These are phyloP conservation scores for Chelonoidis abingdonii DNA, from an alignment of 2,113 vertebrate species.

Conservation along the genomic window DNA sequence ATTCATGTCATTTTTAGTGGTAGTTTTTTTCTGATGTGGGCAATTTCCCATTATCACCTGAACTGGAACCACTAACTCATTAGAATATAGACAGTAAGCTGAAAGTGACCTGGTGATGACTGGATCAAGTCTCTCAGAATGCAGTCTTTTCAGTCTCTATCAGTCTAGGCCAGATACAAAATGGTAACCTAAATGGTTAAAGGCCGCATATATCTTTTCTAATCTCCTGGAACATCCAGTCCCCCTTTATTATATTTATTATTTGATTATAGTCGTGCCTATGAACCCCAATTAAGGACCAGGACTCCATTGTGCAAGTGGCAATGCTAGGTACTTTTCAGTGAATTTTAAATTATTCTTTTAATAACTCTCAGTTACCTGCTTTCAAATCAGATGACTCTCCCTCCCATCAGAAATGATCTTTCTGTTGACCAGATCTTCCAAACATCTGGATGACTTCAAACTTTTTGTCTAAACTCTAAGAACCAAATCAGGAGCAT, in stretches of 20 bases:
- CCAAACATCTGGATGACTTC: not conserved
- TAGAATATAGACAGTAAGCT: not conserved
- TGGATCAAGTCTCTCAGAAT: not conserved
- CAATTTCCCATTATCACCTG: not conserved
- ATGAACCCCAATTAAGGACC: not conserved
- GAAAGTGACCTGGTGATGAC: not conserved
- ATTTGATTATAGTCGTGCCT: not conserved
- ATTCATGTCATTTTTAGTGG: not conserved
- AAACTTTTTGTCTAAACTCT: not conserved
- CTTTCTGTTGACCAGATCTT: not conserved
- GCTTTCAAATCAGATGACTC: fast-evolving
- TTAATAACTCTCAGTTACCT: not conserved
- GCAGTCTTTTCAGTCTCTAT: not conserved
- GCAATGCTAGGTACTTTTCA: not conserved
- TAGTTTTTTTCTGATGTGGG: not conserved
- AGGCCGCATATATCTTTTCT: fast-evolving
- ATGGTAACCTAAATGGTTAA: not conserved
- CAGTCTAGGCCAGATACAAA: not conserved
- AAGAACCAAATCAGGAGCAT: not conserved
- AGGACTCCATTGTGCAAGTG: not conserved
- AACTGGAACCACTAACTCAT: not conserved
- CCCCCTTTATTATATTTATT: not conserved
- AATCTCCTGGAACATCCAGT: not conserved
- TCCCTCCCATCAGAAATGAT: not conserved
- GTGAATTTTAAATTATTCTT: fast-evolving